phyloP scores from a whole-genome alignment of 2,888 invertebrate genomes.

The Perizoma affinitatum region DNA sequence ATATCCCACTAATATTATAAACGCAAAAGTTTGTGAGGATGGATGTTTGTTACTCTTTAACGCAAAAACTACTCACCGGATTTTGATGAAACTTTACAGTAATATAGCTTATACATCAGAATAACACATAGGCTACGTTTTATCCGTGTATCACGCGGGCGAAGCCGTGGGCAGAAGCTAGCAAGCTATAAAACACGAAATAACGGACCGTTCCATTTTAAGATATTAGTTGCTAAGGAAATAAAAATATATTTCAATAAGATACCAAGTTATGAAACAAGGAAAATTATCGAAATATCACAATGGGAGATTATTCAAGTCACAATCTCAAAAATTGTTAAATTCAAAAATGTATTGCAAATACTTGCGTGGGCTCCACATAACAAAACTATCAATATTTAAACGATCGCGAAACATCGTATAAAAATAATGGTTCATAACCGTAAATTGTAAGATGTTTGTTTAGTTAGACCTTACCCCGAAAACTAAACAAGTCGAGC shows the following conservation, averaged over 20 bases:
- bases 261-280: not conserved
- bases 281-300: not conserved
- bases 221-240: not conserved
- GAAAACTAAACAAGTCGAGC: conserved; percentile 33
- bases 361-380: conserved; percentile 4
- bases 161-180: too few species aligned
- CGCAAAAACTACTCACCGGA: too few species aligned
- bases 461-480: conserved; percentile 28
- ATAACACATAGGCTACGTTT: too few species aligned
- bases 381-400: conserved; percentile 11
- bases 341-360: conserved; percentile 1
- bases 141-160: too few species aligned
- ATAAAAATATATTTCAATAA: not conserved
- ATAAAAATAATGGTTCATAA: conserved; percentile 19
- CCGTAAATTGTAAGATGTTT: conserved; percentile 24
- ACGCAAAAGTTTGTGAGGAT: too few species aligned
- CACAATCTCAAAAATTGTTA: not conserved
- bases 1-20: too few species aligned
- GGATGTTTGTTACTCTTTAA: too few species aligned
- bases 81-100: too few species aligned
- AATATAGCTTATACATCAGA: too few species aligned
- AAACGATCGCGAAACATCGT: conserved; percentile 20
- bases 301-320: not conserved
- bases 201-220: not conserved
- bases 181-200: conserved; percentile 23